Evolutionary conservation across 2,797 vertebrate species (phyloP), one percentile per base, ranked within the genome.

Genomic region (Melopsittacus undulatus): DNA sequence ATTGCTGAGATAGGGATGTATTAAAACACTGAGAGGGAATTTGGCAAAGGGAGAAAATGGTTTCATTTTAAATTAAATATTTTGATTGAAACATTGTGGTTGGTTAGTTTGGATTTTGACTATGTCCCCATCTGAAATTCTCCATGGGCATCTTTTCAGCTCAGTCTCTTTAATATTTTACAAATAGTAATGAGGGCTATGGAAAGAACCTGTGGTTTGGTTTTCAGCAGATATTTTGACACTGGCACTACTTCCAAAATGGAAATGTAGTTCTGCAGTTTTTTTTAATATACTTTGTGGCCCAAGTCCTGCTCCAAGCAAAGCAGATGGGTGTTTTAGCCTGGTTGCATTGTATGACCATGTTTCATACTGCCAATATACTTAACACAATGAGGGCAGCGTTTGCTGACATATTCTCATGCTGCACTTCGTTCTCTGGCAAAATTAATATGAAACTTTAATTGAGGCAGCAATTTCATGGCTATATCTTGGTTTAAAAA

Each of bases 151-250:
- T 38, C 74, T 80, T 87, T 72, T 80, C 87, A 76, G 78, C 69
- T 90, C 73, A 20, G 52, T 52, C 67, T 43, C 79, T 87, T 83
- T 67, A 76, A 43, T 43, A 17, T 83, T 83, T 80, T 57, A 76
- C 69, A 34, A 62, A 76, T 29, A 27, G 69, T 61, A 67, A 5
- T 5, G 36, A 81, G 43, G 61, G 52, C 61, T 38, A 62, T 9
- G 83, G 90, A 87, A 94, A 81, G 64, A 94, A 94, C 59, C 83
- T 34, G 83, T 73, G 90, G 93, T 87, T 94, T 87, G 38, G 64
- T 90, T 90, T 67, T 67, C 87, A 52, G 79, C 29, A 51, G 79
- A 17, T 68, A 83, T 68, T 87, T 76, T 80, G 74, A 92, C 66
- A 43, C 59, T 63, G 75, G 52, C 9, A 3, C 59, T 80, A 14